Evolutionary conservation across 2,888 invertebrate species (phyloP).

Genomic region (Stictocephala bisonia): DNA sequence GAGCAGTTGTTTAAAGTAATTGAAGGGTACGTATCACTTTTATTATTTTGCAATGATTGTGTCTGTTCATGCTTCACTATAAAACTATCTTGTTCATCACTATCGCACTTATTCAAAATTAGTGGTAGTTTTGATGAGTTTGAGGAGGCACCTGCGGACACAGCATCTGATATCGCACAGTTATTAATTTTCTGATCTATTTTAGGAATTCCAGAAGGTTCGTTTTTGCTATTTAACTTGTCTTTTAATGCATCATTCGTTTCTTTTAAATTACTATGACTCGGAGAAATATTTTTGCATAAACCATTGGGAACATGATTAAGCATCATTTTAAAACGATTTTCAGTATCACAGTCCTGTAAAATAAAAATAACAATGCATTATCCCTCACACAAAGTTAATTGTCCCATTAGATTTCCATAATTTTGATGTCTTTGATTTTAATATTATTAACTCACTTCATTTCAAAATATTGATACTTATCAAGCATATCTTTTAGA

Average conservation of each 20-base stretch:
- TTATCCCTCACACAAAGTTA: neutral
- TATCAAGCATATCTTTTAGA: no score
- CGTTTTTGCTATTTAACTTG: neutral
- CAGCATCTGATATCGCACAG: neutral
- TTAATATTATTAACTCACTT: no score
- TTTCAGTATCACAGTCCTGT: constrained; percentile 27
- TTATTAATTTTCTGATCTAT: constrained; percentile 23
- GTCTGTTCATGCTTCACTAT: neutral
- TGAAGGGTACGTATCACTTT: neutral
- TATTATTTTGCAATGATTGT: neutral
- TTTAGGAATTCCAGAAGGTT: constrained; percentile 4
- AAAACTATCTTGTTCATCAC: neutral
- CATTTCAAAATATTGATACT: no score
- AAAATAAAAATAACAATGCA: constrained; percentile 7
- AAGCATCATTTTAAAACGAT: constrained; percentile 3
- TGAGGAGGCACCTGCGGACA: neutral
- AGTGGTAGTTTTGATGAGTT: neutral
- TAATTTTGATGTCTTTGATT: no score
- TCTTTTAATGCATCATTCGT: neutral
- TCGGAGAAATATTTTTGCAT: constrained; percentile 12
- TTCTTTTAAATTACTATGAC: constrained; percentile 24
- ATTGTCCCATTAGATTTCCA: no score
- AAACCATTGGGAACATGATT: constrained; percentile 22
- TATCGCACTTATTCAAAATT: neutral
- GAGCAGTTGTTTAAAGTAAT: constrained; percentile 60